Percentiles rank a stretch among this genome's conserved stretches.
These are phyloP conservation scores for Gobio occitaniae DNA, from an alignment of 2,797 vertebrate genomes.

Conservation along the genomic window DNA sequence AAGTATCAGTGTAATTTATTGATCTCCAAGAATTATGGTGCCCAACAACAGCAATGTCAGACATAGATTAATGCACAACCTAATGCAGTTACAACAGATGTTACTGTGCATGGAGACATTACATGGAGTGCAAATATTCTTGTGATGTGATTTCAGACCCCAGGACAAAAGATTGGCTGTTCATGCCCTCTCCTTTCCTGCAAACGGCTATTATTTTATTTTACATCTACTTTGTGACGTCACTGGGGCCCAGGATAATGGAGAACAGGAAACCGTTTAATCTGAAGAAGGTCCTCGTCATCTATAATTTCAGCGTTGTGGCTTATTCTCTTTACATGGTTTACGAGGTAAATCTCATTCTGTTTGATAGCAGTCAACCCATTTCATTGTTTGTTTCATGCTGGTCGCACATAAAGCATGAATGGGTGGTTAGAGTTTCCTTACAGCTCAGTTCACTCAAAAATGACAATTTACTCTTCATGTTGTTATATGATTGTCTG, in stretches of 20 bases:
- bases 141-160: conserved; percentile 77
- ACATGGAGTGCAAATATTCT: not conserved
- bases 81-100: not conserved
- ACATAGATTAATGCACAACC: not conserved
- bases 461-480: not conserved
- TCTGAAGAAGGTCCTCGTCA: conserved; percentile 84
- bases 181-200: conserved; percentile 92
- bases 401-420: not conserved
- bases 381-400: not conserved
- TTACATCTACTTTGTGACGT: conserved; percentile 92
- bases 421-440: not conserved
- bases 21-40: not conserved
- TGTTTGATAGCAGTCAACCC: not conserved
- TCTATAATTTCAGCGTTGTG: conserved; percentile 93
- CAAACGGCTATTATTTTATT: conserved; percentile 85
- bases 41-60: too few species aligned
- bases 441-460: not conserved
- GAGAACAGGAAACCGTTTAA: conserved; percentile 94
- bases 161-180: conserved; percentile 85
- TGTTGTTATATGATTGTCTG: not conserved
- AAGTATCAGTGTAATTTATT: not conserved
- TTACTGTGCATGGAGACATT: not conserved
- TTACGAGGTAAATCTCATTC: conserved; percentile 83
- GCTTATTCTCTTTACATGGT: conserved; percentile 92
- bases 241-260: conserved; percentile 92